phyloP scores from a whole-genome alignment of 2,888 invertebrate genomes.

The Agrochola circellaris region DNA sequence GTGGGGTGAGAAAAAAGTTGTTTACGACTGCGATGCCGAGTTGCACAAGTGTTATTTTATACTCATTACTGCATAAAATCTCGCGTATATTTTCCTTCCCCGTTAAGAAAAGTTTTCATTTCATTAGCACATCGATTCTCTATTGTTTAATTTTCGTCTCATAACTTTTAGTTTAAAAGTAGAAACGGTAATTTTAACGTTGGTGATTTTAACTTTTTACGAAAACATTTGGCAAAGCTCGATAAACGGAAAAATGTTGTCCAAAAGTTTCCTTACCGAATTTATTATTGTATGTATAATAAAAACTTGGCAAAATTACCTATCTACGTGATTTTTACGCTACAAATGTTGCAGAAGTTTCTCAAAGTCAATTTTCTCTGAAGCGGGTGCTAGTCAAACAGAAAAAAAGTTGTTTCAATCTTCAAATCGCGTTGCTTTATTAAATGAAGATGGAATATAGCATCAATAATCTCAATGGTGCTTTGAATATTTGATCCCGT shows the following conservation, averaged over 20 bases:
- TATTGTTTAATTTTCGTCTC: background rate
- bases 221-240: conserved; percentile 13
- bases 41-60: background rate
- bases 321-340: conserved; percentile 57
- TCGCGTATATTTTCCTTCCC: background rate
- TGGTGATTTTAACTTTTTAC: conserved; percentile 7
- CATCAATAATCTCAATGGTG: conserved; percentile 71
- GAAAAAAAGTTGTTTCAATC: conserved; percentile 47
- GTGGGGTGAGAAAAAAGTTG: background rate
- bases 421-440: conserved; percentile 57
- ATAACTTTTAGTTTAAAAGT: background rate
- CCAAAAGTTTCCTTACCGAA: conserved; percentile 38
- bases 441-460: conserved; percentile 70
- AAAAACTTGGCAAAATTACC: conserved; percentile 55
- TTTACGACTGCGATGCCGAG: background rate
- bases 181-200: conserved; percentile 5
- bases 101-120: background rate
- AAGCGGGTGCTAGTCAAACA: conserved; percentile 51
- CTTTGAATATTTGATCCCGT: conserved; percentile 75
- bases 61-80: background rate
- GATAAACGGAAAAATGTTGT: conserved; percentile 38
- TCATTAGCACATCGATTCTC: background rate
- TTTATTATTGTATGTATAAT: conserved; percentile 47
- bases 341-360: conserved; percentile 51
- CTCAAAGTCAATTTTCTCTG: conserved; percentile 58